These are phyloP conservation scores for Thrips palmi DNA, from an alignment of 1,140 invertebrate genomes.

Conservation along the genomic window DNA sequence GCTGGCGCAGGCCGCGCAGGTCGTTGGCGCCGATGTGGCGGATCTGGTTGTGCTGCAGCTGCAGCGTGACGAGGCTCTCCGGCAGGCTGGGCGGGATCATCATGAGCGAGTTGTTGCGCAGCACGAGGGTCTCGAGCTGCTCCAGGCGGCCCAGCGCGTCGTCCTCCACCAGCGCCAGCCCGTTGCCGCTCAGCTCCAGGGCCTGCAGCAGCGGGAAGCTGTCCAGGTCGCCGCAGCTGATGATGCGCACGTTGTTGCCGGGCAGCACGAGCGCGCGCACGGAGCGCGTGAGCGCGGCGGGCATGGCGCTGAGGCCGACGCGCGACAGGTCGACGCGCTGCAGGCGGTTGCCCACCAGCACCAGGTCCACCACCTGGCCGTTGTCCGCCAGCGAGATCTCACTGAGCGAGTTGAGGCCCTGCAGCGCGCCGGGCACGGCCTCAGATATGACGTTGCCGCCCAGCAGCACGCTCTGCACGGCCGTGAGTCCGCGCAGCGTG, in stretches of 20 bases:
- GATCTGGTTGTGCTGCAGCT: constrained; percentile 47
- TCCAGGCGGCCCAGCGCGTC: constrained; percentile 69
- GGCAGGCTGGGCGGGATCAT: constrained; percentile 46
- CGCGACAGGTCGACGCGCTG: constrained; percentile 67
- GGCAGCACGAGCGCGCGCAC: constrained; percentile 58
- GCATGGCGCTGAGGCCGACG: constrained; percentile 58
- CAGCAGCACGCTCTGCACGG: constrained; percentile 55
- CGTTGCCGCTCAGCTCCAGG: constrained; percentile 64
- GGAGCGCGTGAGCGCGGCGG: constrained; percentile 64
- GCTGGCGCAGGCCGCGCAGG: constrained; percentile 44
- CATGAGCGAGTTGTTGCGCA: constrained; percentile 53
- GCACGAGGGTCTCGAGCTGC: constrained; percentile 54
- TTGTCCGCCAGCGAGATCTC: constrained; percentile 31
- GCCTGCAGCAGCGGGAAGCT: constrained; percentile 69
- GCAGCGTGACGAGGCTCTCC: constrained; percentile 34
- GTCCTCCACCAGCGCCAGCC: constrained; percentile 57
- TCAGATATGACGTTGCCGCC: constrained; percentile 46
- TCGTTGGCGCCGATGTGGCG: constrained; percentile 39
- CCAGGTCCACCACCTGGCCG: constrained; percentile 36
- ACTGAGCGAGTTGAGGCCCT: no score
- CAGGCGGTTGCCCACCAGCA: constrained; percentile 47
- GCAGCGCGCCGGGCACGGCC: constrained; percentile 23
- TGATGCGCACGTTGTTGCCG: constrained; percentile 50
- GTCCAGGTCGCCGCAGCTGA: constrained; percentile 70
- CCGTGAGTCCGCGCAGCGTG: constrained; percentile 50